Percentiles rank a stretch among this genome's conserved stretches.
These are phyloP conservation scores for Anarrhichthys ocellatus DNA, from an alignment of 2,113 vertebrate species.

Conservation along the genomic window DNA sequence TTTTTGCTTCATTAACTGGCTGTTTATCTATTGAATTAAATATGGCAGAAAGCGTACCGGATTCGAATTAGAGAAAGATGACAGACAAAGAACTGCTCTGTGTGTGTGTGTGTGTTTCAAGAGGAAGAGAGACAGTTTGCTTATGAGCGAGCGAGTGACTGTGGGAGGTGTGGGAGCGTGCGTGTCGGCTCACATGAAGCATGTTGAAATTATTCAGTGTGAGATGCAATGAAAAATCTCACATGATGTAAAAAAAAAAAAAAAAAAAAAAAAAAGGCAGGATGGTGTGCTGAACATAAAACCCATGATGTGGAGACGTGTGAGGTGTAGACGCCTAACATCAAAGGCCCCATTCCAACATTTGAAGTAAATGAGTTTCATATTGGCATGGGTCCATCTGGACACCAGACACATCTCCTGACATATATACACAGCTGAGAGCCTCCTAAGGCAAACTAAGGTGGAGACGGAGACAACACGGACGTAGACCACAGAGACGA, in stretches of 20 bases:
- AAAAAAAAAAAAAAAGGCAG: neutral
- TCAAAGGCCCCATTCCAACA: conserved; percentile 58
- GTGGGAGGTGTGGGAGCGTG: neutral
- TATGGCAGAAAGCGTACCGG: conserved; percentile 42
- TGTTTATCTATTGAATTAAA: conserved; percentile 76
- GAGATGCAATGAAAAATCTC: conserved; percentile 37
- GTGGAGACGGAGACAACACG: neutral
- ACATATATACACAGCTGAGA: conserved; percentile 11
- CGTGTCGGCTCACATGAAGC: neutral
- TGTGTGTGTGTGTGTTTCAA: neutral
- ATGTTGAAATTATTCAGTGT: conserved; percentile 12
- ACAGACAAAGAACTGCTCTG: conserved; percentile 26
- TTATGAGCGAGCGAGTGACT: neutral
- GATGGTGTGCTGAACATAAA: conserved; percentile 10
- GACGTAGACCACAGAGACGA: neutral
- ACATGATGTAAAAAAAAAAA: neutral
- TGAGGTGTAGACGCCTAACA: conserved; percentile 43
- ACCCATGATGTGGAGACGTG: conserved; percentile 18
- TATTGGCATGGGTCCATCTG: conserved; percentile 59
- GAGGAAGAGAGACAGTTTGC: neutral
- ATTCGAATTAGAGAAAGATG: conserved; percentile 43
- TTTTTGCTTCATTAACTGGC: conserved; percentile 64
- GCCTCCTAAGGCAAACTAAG: conserved; percentile 11
- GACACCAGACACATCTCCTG: conserved; percentile 41
- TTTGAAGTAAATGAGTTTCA: conserved; percentile 65